These are phyloP conservation scores for Pagetopsis macropterus DNA, from an alignment of 2,797 vertebrate genomes.

Conservation along the genomic window DNA sequence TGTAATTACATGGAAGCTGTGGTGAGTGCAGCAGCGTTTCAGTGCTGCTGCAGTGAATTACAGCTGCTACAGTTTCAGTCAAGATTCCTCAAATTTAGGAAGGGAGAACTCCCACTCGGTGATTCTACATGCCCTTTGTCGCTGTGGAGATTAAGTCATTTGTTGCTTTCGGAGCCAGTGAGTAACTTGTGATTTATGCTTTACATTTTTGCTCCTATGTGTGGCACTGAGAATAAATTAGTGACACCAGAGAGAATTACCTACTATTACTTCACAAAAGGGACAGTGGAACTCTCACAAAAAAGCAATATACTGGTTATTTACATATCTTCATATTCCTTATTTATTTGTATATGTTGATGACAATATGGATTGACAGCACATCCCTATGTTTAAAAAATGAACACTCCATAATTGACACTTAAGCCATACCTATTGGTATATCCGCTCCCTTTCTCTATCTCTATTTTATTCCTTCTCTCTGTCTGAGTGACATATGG, in stretches of 20 bases:
- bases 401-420: too few relatives aligned
- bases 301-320: neutral
- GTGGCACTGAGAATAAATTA: neutral
- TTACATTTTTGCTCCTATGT: neutral
- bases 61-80: neutral
- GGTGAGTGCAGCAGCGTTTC: neutral
- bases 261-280: neutral
- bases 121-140: conserved; percentile 1
- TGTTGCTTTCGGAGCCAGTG: neutral
- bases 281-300: neutral
- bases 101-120: conserved; percentile 16
- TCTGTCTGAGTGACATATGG: conserved; percentile 11
- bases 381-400: neutral
- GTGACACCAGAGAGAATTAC: neutral
- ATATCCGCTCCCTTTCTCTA: too few relatives aligned
- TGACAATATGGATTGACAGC: neutral
- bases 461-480: neutral
- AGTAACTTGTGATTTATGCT: conserved; percentile 5
- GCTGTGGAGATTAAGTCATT: conserved; percentile 6
- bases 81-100: conserved; percentile 14
- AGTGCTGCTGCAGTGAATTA: conserved; percentile 5
- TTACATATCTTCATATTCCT: neutral
- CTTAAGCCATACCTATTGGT: too few relatives aligned
- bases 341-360: neutral
- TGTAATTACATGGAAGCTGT: conserved; percentile 20